Evolutionary conservation across 2,888 invertebrate genomes (phyloP), one percentile per base, ranked within the genome.

Genomic region (Stegophylla sp.): DNA sequence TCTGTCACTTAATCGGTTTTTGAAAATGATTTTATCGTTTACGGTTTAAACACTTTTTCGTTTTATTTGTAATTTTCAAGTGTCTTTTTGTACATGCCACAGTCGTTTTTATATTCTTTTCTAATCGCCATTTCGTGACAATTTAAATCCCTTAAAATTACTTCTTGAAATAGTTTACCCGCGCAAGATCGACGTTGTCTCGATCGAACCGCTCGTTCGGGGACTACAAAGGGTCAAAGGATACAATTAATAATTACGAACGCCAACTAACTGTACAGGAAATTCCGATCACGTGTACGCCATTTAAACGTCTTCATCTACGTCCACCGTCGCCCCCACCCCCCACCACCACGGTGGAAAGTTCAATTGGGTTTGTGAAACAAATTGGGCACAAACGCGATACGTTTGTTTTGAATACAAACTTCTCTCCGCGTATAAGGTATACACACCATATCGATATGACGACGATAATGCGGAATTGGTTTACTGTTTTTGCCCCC

Each of bases 221-320:
- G n/a, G 10, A n/a, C 13, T 48, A 69, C 26, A 17, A 69, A n/a
- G 17, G 51, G 12, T 53, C 26, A 63, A 63, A 15, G 12, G 45
- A 34, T 73, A 28, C 13, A 61, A 28, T 63, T 48, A 74, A 34
- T 74, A 61, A 59, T 48, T 34, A 48, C 20, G 20, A 28, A 28
- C 45, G 1, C 15, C 10, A 9, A 61, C 13, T 61, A n/a, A n/a
- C n/a, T n/a, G n/a, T n/a, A 48, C 12, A 5, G 17, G 26, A 28
- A 48, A 61, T 73, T 59, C 28, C 28, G 28, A 61, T 15, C 73
- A 15, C 72, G 56, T 56, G 23, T 34, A 59, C 43, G 15, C 23
- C 43, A 43, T 73, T 73, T 59, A 61, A 45, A 45, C 45, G 59
- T 61, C 45, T 73, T 61, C 43, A 26, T 45, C 17, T 28, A 26